Conservation (phyloP, 2,113 vertebrate species). For the Aphyosemion australe region DNA sequence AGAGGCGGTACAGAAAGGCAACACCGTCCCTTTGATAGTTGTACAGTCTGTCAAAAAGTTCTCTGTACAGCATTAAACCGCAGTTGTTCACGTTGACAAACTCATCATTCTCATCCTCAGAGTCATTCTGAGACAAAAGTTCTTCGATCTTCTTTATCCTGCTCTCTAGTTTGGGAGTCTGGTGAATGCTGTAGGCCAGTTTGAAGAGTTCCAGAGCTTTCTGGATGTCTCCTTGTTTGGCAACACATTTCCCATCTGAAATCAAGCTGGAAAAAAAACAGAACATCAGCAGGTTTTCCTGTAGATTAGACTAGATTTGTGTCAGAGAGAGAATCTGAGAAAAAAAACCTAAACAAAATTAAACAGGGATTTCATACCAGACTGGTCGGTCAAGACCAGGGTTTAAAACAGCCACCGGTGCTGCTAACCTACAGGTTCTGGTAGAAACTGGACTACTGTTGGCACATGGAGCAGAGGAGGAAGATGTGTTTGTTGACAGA, state of each 20-base stretch:
- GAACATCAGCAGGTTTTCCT: neutral
- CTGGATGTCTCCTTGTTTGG: constrained; percentile 79
- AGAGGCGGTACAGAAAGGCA: constrained; percentile 88
- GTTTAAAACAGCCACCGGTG: no score
- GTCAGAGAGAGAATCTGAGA: no score
- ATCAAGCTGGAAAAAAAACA: constrained; percentile 74
- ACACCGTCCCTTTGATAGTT: constrained; percentile 89
- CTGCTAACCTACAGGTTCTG: no score
- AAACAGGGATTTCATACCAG: no score
- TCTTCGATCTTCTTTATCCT: constrained; percentile 85
- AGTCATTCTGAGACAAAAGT: constrained; percentile 61
- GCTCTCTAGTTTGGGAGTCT: constrained; percentile 81
- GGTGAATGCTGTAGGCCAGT: constrained; percentile 79
- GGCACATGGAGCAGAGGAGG: no score
- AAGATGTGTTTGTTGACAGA: no score
- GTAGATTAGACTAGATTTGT: no score
- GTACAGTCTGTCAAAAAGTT: constrained; percentile 86
- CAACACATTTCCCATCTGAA: constrained; percentile 82
- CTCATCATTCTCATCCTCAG: constrained; percentile 73
- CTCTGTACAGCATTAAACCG: constrained; percentile 85
- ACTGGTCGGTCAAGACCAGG: no score
- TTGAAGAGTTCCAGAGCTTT: constrained; percentile 82
- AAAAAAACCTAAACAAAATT: no score
- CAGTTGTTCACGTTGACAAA: constrained; percentile 87
- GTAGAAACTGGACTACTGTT: no score